Evolutionary conservation across 2,797 vertebrate species (phyloP).

Genomic region (Labeo calbasu): DNA sequence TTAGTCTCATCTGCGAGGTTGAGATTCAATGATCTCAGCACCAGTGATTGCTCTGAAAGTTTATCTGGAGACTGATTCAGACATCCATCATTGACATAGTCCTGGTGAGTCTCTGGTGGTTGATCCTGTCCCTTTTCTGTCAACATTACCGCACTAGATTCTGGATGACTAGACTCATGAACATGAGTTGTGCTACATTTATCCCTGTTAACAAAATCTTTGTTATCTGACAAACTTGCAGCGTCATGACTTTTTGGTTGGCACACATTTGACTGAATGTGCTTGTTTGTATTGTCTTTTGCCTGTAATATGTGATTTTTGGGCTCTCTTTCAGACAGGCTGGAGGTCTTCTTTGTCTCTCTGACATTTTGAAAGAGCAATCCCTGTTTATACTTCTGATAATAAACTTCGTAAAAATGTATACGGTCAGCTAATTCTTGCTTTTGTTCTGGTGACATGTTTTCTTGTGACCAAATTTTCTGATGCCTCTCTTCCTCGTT

Average conservation of each 20-base stretch:
- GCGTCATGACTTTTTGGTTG: not conserved
- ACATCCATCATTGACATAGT: conserved; percentile 13
- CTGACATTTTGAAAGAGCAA: conserved; percentile 40
- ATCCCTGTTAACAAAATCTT: not conserved
- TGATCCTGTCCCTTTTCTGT: conserved; percentile 22
- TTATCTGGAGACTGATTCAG: conserved; percentile 27
- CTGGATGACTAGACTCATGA: conserved; percentile 7
- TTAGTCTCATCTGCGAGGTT: conserved; percentile 6
- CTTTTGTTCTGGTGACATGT: conserved; percentile 55
- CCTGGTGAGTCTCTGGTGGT: conserved; percentile 9
- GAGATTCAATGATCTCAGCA: not conserved
- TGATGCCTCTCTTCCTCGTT: conserved; percentile 54
- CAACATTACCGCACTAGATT: conserved; percentile 9
- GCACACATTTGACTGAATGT: conserved; percentile 16
- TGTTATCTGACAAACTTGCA: conserved; percentile 21
- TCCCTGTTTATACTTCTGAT: conserved; percentile 53
- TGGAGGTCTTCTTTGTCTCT: conserved; percentile 14
- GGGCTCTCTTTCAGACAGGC: conserved; percentile 22
- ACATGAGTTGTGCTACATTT: conserved; percentile 11
- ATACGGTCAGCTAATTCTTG: conserved; percentile 45
- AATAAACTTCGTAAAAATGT: conserved; percentile 56
- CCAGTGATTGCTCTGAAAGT: conserved; percentile 22
- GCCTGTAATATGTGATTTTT: conserved; percentile 13
- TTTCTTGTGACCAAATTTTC: conserved; percentile 50
- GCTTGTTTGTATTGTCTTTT: not conserved